These are phyloP conservation scores for Hestina assimilis DNA, from an alignment of 1,140 invertebrate genomes.

Conservation along the genomic window DNA sequence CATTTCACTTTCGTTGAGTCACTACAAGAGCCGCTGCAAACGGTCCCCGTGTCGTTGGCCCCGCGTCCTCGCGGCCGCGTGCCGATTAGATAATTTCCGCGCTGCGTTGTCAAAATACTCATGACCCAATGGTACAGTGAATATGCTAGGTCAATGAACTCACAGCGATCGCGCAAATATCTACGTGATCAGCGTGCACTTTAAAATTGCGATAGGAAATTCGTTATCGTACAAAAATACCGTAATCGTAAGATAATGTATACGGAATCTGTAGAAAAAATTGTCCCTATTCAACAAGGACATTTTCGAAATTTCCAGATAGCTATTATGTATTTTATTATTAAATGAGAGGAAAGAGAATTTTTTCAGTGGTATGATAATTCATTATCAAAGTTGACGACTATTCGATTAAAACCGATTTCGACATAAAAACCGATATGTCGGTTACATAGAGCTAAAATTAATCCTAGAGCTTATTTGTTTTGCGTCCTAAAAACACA, in stretches of 20 bases:
- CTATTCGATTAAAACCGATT: too few species aligned
- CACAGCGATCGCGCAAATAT: constrained; percentile 49
- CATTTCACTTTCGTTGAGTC: constrained; percentile 72
- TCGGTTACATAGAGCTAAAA: too few species aligned
- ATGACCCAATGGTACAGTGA: constrained; percentile 76
- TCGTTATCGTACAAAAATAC: constrained; percentile 50
- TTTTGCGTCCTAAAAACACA: too few species aligned
- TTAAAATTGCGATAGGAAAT: constrained; percentile 41
- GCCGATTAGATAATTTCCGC: constrained; percentile 77
- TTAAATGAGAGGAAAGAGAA: too few species aligned
- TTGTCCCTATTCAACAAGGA: constrained; percentile 20
- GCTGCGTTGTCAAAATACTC: constrained; percentile 77
- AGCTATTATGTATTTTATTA: neutral
- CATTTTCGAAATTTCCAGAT: constrained; percentile 2
- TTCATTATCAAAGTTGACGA: too few species aligned
- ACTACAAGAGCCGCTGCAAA: constrained; percentile 44
- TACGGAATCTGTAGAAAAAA: constrained; percentile 19
- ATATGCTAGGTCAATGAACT: constrained; percentile 61
- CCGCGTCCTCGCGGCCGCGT: constrained; percentile 68
- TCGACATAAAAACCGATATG: too few species aligned
- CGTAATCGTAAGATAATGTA: constrained; percentile 37
- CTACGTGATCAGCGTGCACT: constrained; percentile 45
- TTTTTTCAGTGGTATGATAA: too few species aligned
- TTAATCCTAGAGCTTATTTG: too few species aligned
- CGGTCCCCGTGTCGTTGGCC: constrained; percentile 63